phyloP scores from a whole-genome alignment of 2,888 invertebrate species.

The Synergus umbraculus region DNA sequence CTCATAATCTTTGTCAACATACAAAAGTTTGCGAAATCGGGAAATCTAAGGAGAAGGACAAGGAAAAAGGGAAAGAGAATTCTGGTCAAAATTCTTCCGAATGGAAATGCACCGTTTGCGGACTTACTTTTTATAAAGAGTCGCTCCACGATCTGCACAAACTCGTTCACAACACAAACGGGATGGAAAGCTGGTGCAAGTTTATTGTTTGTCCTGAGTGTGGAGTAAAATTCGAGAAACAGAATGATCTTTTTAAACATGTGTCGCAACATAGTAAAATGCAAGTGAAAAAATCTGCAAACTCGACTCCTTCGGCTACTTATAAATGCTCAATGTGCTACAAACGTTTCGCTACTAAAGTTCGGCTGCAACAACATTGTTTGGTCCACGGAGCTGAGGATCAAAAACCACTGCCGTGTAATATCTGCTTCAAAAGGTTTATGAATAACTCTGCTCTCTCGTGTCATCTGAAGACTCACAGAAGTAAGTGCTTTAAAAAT shows the following conservation, averaged over 20 bases:
- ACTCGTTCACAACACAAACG: constrained; percentile 77
- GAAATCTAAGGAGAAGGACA: constrained; percentile 53
- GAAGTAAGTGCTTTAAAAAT: constrained; percentile 72
- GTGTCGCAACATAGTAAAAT: constrained; percentile 76
- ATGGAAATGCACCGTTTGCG: constrained; percentile 75
- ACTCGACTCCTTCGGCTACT: constrained; percentile 61
- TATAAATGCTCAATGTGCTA: constrained; percentile 83
- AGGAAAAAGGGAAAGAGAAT: constrained; percentile 69
- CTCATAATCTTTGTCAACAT: constrained; percentile 68
- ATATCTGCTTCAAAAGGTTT: constrained; percentile 83
- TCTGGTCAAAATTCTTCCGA: constrained; percentile 68
- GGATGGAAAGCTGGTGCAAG: constrained; percentile 61
- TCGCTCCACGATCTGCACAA: constrained; percentile 79
- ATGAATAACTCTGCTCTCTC: constrained; percentile 86
- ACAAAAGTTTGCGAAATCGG: constrained; percentile 68
- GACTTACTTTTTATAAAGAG: constrained; percentile 75
- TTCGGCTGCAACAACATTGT: constrained; percentile 83
- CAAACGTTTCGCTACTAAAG: constrained; percentile 82
- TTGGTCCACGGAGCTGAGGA: constrained; percentile 84
- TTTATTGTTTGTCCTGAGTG: constrained; percentile 69
- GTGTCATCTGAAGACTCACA: constrained; percentile 85
- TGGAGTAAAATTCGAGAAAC: constrained; percentile 64
- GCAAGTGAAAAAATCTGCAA: constrained; percentile 29
- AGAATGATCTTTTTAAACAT: constrained; percentile 78
- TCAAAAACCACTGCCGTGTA: constrained; percentile 84